Percentiles rank a stretch among this genome's conserved stretches.
Conservation (phyloP, 2,888 invertebrate genomes). For the Antheraea assamensis region DNA sequence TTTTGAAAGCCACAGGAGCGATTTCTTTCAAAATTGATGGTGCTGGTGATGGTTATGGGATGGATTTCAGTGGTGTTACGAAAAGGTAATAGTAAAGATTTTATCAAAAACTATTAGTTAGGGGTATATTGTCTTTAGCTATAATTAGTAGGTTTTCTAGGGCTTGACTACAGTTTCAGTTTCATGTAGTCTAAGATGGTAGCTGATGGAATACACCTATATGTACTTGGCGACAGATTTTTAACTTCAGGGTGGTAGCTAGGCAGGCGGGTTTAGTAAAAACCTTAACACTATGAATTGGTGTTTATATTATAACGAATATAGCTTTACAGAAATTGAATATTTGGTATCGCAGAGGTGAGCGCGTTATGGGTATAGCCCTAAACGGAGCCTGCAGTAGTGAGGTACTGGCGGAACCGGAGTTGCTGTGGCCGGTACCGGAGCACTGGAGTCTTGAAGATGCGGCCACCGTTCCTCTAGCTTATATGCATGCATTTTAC, state of each 20-base stretch:
- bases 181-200: no score
- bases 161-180: no score
- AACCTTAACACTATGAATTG: no score
- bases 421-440: constrained; percentile 86
- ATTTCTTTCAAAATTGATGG: constrained; percentile 28
- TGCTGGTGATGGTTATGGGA: constrained; percentile 43
- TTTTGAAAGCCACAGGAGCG: constrained; percentile 44
- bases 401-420: constrained; percentile 71
- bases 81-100: constrained; percentile 40
- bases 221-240: no score
- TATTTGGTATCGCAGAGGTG: constrained; percentile 54
- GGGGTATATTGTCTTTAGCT: no score
- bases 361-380: constrained; percentile 84
- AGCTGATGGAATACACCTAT: no score
- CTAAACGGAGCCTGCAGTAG: constrained; percentile 77
- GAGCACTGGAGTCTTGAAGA: constrained; percentile 86
- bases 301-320: no score
- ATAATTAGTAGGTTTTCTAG: no score
- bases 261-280: no score
- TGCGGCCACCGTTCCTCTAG: constrained; percentile 89
- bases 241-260: no score
- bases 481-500: constrained; percentile 83
- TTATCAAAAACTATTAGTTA: neutral
- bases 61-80: constrained; percentile 65
- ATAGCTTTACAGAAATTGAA: no score